Evolutionary conservation across 2,113 vertebrate genomes (phyloP).

Genomic region (Odontophorus gujanensis): DNA sequence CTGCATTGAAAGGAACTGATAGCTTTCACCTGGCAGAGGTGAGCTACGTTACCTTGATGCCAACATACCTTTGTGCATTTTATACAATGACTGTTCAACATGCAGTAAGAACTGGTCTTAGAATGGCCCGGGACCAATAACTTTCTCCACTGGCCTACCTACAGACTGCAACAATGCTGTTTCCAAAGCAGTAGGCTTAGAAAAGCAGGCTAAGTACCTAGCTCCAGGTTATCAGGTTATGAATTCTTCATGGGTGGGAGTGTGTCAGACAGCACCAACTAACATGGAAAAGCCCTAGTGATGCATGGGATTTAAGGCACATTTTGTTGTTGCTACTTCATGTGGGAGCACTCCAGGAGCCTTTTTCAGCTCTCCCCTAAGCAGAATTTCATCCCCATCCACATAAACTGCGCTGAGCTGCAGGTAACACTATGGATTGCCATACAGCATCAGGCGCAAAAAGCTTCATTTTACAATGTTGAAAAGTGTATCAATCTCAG

Average conservation of each 20-base stretch:
- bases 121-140: fast-evolving
- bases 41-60: background rate
- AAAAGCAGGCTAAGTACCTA: background rate
- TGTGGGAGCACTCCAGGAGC: background rate
- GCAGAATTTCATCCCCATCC: background rate
- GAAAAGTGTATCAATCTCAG: background rate
- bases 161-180: background rate
- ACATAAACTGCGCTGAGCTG: fast-evolving
- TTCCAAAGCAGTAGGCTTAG: background rate
- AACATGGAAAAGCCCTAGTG: background rate
- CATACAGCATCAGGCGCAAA: background rate
- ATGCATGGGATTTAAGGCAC: background rate
- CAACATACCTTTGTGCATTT: background rate
- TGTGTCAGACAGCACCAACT: background rate
- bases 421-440: background rate
- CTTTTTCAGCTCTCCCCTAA: background rate
- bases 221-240: background rate
- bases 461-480: background rate
- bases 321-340: background rate
- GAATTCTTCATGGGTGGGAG: background rate
- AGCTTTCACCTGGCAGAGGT: fast-evolving
- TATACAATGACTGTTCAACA: background rate
- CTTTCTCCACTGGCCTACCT: background rate
- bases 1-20: background rate
- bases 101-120: background rate